Evolutionary conservation across 2,797 vertebrate species (phyloP).

Genomic region (Thalassophryne amazonica): DNA sequence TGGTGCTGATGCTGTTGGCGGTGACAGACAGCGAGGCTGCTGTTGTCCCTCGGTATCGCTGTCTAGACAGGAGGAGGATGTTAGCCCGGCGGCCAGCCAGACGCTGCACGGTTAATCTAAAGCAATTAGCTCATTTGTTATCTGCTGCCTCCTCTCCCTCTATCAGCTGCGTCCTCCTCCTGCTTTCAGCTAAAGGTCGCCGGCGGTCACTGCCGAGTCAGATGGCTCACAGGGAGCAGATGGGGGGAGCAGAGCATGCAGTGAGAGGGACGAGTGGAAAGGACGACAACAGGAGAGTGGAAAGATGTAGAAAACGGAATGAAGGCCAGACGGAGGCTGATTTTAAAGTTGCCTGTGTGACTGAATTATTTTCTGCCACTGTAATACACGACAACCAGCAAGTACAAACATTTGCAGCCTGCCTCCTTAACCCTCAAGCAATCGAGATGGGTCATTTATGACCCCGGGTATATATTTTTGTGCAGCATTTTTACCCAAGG

Average conservation of each 20-base stretch:
- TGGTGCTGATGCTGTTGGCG: constrained; percentile 22
- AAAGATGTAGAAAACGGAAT: not conserved
- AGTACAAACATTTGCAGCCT: too few relatives aligned
- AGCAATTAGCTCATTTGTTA: constrained; percentile 73
- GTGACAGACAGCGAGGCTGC: constrained; percentile 17
- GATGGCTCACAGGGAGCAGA: constrained; percentile 42
- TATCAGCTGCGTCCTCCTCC: constrained; percentile 39
- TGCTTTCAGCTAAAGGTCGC: constrained; percentile 61
- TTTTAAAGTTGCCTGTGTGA: too few relatives aligned
- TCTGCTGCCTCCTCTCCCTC: constrained; percentile 50
- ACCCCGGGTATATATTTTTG: too few relatives aligned
- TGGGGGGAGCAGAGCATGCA: not conserved
- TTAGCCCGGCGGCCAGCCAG: constrained; percentile 47
- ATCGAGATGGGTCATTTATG: too few relatives aligned
- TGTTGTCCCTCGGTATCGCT: constrained; percentile 47
- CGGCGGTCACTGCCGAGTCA: constrained; percentile 54
- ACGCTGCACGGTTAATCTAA: constrained; percentile 61
- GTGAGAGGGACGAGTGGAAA: not conserved
- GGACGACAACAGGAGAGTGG: not conserved
- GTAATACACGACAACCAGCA: too few relatives aligned
- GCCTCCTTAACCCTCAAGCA: too few relatives aligned
- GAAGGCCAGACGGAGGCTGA: not conserved
- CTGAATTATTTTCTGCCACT: too few relatives aligned
- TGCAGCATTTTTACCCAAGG: too few relatives aligned
- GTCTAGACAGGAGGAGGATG: constrained; percentile 61